A percentile compares a stretch with the other conserved stretches of the same genome.
Conservation (phyloP, 2,797 vertebrate genomes). For the Eulemur mongoz region DNA sequence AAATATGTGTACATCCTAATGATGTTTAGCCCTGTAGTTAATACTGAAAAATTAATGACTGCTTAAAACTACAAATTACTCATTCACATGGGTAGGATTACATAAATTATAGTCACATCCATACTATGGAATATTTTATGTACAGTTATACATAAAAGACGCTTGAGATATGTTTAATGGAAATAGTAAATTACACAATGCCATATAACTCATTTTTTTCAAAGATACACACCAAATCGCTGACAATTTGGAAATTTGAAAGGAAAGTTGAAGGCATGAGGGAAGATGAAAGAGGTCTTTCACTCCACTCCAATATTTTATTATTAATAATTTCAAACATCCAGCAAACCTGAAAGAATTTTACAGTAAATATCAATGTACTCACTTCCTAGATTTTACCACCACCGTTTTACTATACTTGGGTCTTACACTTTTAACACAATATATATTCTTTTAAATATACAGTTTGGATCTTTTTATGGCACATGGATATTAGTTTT, state of each 20-base stretch:
- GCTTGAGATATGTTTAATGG: neutral
- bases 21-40: neutral
- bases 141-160: conserved; percentile 19
- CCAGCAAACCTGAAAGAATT: conserved; percentile 19
- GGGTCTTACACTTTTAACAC: conserved; percentile 1
- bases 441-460: conserved; percentile 1
- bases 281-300: neutral
- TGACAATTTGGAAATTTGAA: conserved; percentile 14
- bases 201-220: neutral
- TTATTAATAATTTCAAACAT: conserved; percentile 37
- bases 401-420: neutral
- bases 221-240: neutral
- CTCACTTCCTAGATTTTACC: neutral
- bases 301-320: neutral
- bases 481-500: neutral
- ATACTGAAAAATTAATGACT: conserved; percentile 10
- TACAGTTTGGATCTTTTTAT: conserved; percentile 14
- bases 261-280: neutral
- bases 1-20: neutral
- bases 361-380: neutral
- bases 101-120: neutral
- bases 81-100: neutral
- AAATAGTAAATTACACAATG: neutral
- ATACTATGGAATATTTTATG: neutral
- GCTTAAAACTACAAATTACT: conserved; percentile 11